phyloP scores from a whole-genome alignment of 1,140 invertebrate genomes.

The Heliothis virescens region DNA sequence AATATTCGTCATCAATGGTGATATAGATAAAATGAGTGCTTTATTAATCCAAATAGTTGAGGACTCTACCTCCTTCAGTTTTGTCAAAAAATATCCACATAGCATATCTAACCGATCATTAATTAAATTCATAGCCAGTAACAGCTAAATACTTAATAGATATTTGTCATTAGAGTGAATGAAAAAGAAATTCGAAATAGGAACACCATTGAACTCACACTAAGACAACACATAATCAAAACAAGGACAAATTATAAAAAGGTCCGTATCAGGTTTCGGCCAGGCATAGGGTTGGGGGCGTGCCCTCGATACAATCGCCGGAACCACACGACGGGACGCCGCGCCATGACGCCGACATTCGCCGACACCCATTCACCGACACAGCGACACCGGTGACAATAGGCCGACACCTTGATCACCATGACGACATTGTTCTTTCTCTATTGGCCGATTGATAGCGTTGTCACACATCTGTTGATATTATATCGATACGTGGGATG shows the following conservation, averaged over 20 bases:
- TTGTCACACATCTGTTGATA: slow-evolving; percentile 18
- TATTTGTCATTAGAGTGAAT: too few species aligned
- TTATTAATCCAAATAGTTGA: too few species aligned
- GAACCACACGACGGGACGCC: slow-evolving; percentile 70
- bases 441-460: slow-evolving; percentile 22
- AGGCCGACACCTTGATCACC: slow-evolving; percentile 49
- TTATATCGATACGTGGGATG: neutral
- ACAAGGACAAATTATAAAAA: slow-evolving; percentile 43
- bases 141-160: too few species aligned
- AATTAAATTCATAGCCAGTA: too few species aligned
- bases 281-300: slow-evolving; percentile 53
- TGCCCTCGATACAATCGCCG: slow-evolving; percentile 70
- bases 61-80: too few species aligned
- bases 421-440: slow-evolving; percentile 56
- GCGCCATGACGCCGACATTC: slow-evolving; percentile 39
- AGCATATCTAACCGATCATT: too few species aligned
- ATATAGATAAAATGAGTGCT: too few species aligned
- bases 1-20: too few species aligned
- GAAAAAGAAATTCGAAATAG: too few species aligned
- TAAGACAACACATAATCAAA: slow-evolving; percentile 26
- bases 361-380: slow-evolving; percentile 36
- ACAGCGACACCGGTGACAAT: slow-evolving; percentile 25
- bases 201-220: too few species aligned
- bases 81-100: too few species aligned
- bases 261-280: slow-evolving; percentile 52